Conservation (phyloP, 2,113 vertebrate species). For the Rhinolophus sinicus region DNA sequence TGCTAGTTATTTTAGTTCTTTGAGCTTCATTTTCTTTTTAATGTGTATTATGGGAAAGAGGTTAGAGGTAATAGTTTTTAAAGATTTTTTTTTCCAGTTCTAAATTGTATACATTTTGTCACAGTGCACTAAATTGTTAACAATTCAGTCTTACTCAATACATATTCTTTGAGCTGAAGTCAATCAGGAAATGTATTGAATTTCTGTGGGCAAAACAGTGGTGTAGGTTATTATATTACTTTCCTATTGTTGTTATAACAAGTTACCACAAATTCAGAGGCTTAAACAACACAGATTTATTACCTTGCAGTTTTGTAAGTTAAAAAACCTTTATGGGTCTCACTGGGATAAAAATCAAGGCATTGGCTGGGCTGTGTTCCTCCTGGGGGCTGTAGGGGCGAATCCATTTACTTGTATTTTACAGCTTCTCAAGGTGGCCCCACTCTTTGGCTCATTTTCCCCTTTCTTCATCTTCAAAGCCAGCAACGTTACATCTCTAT, state of each 20-base stretch:
- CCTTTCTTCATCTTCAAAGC: neutral
- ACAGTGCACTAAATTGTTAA: neutral
- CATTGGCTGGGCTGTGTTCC: neutral
- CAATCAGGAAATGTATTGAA: neutral
- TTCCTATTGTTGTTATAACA: neutral
- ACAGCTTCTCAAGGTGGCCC: neutral
- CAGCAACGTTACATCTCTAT: neutral
- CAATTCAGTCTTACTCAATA: conserved; percentile 4
- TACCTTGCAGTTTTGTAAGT: neutral
- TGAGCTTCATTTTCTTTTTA: conserved; percentile 1
- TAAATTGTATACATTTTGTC: neutral
- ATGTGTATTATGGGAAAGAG: neutral
- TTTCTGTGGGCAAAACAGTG: neutral
- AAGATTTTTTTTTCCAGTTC: neutral
- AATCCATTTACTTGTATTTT: neutral
- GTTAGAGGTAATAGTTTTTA: neutral
- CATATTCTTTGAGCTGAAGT: neutral
- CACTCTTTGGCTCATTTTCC: neutral
- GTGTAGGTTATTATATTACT: neutral
- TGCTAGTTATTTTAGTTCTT: neutral
- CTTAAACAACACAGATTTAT: neutral
- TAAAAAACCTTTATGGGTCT: neutral
- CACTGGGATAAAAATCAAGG: neutral
- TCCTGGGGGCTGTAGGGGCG: neutral
- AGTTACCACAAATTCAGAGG: neutral